A percentile compares a stretch with the other conserved stretches of the same genome.
Conservation (phyloP, 1,140 invertebrate species). For the Notospermus geniculatus region DNA sequence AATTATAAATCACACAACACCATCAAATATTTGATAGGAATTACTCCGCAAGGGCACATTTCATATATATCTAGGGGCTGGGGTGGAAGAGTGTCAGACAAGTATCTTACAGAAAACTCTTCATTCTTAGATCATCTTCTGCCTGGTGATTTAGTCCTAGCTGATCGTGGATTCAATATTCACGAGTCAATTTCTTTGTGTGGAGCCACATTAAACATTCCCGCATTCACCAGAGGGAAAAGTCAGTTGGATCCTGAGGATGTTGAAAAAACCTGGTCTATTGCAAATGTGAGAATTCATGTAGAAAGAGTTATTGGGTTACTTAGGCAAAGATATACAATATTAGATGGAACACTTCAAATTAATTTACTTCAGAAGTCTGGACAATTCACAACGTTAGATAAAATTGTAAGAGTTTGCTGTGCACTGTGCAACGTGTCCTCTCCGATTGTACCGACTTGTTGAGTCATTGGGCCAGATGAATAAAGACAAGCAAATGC, state of each 20-base stretch:
- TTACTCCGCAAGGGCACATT: not conserved
- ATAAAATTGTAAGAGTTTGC: conserved; percentile 1
- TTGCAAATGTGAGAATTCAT: not conserved
- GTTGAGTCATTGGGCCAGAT: no score
- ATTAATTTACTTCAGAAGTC: not conserved
- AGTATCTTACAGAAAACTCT: not conserved
- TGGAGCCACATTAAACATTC: not conserved
- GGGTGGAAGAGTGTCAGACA: not conserved
- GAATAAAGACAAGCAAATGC: no score
- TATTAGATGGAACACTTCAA: not conserved
- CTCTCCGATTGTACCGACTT: not conserved
- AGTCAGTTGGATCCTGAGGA: not conserved
- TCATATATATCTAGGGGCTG: not conserved
- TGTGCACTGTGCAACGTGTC: not conserved
- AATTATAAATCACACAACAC: not conserved
- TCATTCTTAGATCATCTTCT: not conserved
- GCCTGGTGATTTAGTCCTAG: not conserved
- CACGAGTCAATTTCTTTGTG: not conserved
- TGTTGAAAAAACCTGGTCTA: not conserved
- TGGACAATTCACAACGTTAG: not conserved
- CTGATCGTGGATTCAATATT: not conserved
- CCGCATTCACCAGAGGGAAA: not conserved
- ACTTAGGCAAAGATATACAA: no score
- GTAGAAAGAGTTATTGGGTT: no score
- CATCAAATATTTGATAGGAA: not conserved